Conservation (phyloP, 2,797 vertebrate genomes). For the Eulemur albifrons region DNA sequence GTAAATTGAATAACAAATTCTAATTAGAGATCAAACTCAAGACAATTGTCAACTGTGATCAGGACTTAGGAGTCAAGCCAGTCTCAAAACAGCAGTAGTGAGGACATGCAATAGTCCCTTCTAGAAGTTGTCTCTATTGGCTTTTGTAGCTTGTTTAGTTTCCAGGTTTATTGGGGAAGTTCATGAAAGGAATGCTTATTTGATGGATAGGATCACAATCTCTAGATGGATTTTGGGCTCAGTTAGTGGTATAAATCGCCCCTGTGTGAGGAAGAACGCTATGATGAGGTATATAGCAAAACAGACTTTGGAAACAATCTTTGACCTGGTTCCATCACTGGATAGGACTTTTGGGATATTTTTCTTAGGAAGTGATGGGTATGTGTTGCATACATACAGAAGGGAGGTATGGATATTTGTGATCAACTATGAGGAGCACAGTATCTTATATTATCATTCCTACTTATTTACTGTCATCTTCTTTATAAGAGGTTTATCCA, state of each 20-base stretch:
- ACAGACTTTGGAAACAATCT: not conserved
- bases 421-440: not conserved
- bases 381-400: not conserved
- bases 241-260: not conserved
- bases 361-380: not conserved
- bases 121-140: not conserved
- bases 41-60: no score
- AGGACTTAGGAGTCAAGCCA: not conserved
- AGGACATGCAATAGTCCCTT: accelerated
- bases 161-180: not conserved
- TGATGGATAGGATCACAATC: not conserved
- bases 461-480: not conserved
- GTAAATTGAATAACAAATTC: not conserved
- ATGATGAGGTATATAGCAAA: not conserved
- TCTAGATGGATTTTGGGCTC: not conserved
- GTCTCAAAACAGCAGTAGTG: accelerated
- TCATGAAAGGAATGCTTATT: not conserved
- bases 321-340: not conserved
- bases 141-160: not conserved
- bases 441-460: not conserved
- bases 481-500: not conserved
- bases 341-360: not conserved
- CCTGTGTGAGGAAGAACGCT: not conserved
- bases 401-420: not conserved
- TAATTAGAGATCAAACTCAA: not conserved